Evolutionary conservation across 2,797 vertebrate genomes (phyloP).

Genomic region (Pristis pectinata): DNA sequence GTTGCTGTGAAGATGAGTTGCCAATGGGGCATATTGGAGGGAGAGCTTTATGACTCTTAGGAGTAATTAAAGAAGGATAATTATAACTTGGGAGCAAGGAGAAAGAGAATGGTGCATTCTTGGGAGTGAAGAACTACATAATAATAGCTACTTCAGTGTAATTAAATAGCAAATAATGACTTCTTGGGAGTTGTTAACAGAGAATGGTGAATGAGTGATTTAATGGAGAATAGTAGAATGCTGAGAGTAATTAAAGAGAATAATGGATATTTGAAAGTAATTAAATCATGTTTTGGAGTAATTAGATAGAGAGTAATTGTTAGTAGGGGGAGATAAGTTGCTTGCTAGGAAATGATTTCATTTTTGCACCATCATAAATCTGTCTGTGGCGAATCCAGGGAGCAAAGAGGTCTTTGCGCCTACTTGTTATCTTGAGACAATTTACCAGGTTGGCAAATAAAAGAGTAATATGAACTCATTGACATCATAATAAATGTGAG

Average conservation of each 20-base stretch:
- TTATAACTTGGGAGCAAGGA: not conserved
- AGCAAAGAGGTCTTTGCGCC: not conserved
- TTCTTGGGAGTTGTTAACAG: not conserved
- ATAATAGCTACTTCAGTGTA: not conserved
- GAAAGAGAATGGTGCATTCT: not conserved
- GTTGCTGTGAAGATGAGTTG: no score
- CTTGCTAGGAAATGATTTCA: not conserved
- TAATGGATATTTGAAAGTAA: not conserved
- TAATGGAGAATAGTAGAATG: not conserved
- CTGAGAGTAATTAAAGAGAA: constrained; percentile 4
- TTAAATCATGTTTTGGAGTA: not conserved
- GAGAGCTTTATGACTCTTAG: not conserved
- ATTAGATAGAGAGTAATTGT: not conserved
- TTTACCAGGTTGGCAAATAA: not conserved
- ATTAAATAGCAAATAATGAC: not conserved
- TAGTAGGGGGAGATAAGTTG: not conserved
- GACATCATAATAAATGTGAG: not conserved
- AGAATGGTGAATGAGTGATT: constrained; percentile 15
- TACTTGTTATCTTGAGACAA: not conserved
- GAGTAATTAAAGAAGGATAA: not conserved
- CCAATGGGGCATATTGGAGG: no score
- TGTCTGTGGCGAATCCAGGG: not conserved
- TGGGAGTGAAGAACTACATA: not conserved
- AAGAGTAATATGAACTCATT: not conserved
- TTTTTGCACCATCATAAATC: not conserved